Base-by-base conservation (phyloP, 2,888 invertebrate species). In the Acanthococcus lagerstroemiae region DNA sequence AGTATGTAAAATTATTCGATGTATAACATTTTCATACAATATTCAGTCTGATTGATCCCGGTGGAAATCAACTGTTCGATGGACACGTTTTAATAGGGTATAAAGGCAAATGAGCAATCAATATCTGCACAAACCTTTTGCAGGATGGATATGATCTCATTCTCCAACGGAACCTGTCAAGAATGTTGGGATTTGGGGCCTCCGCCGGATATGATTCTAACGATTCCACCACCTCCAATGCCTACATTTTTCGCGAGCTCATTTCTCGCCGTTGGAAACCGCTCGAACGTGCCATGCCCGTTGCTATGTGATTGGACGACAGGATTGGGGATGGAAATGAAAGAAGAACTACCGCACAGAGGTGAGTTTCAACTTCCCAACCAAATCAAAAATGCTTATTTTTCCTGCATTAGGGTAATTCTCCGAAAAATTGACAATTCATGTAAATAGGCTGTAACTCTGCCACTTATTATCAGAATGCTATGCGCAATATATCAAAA, bases 141-240 rank as follows among this genome's bases (percentile, higher is more conserved):
- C 48, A 72, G 73, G 24, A 65, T 72, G 61, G 72, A 71, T 26
- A 65, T 70, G 44, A 70, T 71, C 25, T 69, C 71, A 65, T 70
- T 73, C 67, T 73, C 75, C 69, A 74, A 74, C 70, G 73, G 74
- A 60, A 73, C 73, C 61, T 78, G 78, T 67, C 72, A 75, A 4
- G 74, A 74, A n/a, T 78, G 78, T 71, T 73, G 70, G 60, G 74
- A 82, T 48, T 76, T 85, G 69, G 87, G 85, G 6, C 87, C 87
- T 0, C 91, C 91, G 0, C 91, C 91, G 0, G 88, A 90, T 76
- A 84, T 82, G 67, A 90, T 90, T 70, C 78, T 90, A 61, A 85
- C 84, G 72, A 84, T 91, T 80, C 91, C 91, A 6, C 91, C 91
- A 48, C 91, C 91, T 0, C 91, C 90, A 0, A 79, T 88, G 70